Evolutionary conservation across 2,113 vertebrate species (phyloP).

Genomic region (Eclectus roratus): DNA sequence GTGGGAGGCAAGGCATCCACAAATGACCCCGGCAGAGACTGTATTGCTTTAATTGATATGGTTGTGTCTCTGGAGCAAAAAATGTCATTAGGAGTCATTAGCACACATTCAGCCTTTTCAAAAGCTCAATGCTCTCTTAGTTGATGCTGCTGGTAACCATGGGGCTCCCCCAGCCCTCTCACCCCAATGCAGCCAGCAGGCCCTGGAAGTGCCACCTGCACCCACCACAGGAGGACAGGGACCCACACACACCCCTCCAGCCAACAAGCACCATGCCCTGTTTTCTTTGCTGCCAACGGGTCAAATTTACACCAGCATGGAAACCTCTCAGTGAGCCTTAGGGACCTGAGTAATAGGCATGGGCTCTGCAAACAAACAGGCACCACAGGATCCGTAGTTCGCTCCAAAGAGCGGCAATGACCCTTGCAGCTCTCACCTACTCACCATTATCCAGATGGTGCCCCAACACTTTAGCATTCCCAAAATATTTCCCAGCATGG

Average conservation of each 20-base stretch:
- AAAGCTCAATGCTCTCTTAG: neutral
- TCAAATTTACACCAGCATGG: neutral
- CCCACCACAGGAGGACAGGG: neutral
- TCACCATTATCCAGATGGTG: neutral
- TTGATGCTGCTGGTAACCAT: neutral
- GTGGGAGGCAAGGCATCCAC: neutral
- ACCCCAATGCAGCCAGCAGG: neutral
- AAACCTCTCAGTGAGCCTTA: neutral
- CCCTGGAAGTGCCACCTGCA: neutral
- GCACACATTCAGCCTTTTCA: neutral
- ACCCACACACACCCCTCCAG: neutral
- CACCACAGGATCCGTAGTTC: neutral
- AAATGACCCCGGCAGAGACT: neutral
- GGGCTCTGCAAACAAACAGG: neutral
- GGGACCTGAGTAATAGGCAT: neutral
- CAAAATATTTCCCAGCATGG: conserved; percentile 4
- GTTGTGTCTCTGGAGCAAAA: neutral
- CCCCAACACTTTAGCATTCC: neutral
- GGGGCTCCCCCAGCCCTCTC: neutral
- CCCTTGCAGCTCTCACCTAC: neutral
- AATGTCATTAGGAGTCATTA: conserved; percentile 47
- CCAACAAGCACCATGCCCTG: neutral
- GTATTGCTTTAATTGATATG: neutral
- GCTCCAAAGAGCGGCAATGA: neutral
- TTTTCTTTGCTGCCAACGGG: neutral